Evolutionary conservation across 2,888 invertebrate species (phyloP).

Genomic region (Nemurella pictetii): DNA sequence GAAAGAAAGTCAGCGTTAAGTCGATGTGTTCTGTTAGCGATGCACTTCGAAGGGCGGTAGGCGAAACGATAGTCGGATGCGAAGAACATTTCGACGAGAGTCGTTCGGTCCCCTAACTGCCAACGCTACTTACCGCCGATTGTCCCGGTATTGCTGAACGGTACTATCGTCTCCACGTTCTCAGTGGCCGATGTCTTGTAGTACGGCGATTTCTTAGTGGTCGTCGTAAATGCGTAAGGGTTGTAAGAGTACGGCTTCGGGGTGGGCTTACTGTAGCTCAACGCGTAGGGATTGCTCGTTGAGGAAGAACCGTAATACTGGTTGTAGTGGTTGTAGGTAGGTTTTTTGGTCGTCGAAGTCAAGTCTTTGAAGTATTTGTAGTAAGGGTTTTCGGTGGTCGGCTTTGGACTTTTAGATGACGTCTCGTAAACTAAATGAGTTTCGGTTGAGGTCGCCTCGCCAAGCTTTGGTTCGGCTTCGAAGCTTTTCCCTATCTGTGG

Average conservation of each 20-base stretch:
- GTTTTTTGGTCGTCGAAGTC: constrained; percentile 1
- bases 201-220: constrained; percentile 8
- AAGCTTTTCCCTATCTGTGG: not conserved
- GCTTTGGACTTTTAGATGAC: constrained; percentile 13
- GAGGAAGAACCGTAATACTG: constrained; percentile 19
- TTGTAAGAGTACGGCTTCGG: not conserved
- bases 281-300: not conserved
- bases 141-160: not conserved
- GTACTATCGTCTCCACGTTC: not conserved
- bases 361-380: constrained; percentile 17
- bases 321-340: constrained; percentile 14
- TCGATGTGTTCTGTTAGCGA: not conserved
- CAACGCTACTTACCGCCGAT: constrained; percentile 13
- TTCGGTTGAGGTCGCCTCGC: not conserved
- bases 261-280: not conserved
- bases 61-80: not conserved
- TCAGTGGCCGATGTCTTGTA: constrained; percentile 15
- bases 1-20: not conserved
- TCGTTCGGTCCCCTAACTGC: not conserved
- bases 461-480: not conserved
- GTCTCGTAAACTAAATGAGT: not conserved
- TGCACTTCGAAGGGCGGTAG: not conserved
- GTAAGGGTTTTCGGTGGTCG: constrained; percentile 31
- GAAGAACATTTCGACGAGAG: not conserved
- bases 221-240: constrained; percentile 5